Percentiles rank a stretch among this genome's conserved stretches.
These are phyloP conservation scores for Oreochromis spilurus DNA, from an alignment of 2,113 vertebrate species.

Conservation along the genomic window DNA sequence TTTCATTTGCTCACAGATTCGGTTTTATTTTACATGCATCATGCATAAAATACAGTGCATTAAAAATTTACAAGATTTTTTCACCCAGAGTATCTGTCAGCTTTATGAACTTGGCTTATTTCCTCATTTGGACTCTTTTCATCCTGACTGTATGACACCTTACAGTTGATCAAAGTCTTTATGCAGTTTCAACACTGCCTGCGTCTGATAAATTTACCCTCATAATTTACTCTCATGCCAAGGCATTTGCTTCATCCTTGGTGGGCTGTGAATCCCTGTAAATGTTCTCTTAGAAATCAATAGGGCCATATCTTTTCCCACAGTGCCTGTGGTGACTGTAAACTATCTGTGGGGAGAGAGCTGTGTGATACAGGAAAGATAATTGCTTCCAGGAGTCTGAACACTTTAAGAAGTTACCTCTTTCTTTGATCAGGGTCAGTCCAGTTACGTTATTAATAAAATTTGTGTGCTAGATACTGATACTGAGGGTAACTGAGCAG, in stretches of 20 bases:
- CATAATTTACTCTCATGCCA: neutral
- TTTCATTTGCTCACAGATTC: neutral
- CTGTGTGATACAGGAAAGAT: neutral
- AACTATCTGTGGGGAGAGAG: neutral
- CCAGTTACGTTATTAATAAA: neutral
- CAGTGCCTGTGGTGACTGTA: neutral
- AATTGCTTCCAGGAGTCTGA: neutral
- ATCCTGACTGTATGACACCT: neutral
- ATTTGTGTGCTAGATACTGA: neutral
- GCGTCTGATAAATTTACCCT: neutral
- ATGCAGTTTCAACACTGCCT: neutral
- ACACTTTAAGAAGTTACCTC: neutral
- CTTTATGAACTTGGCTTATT: slow-evolving; percentile 6
- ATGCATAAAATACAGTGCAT: neutral
- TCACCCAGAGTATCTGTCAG: neutral
- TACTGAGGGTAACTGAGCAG: neutral
- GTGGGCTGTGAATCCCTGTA: slow-evolving; percentile 11
- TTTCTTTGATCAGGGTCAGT: neutral
- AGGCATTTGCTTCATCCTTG: neutral
- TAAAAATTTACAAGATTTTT: slow-evolving; percentile 1
- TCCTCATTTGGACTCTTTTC: neutral
- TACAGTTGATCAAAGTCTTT: slow-evolving; percentile 19
- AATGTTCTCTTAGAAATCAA: slow-evolving; percentile 24
- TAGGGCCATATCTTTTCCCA: slow-evolving; percentile 7
- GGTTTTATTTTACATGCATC: neutral